Evolutionary conservation across 2,797 vertebrate species (phyloP), one percentile per base, ranked within the genome.

Genomic region (Hafferia zeledoni): DNA sequence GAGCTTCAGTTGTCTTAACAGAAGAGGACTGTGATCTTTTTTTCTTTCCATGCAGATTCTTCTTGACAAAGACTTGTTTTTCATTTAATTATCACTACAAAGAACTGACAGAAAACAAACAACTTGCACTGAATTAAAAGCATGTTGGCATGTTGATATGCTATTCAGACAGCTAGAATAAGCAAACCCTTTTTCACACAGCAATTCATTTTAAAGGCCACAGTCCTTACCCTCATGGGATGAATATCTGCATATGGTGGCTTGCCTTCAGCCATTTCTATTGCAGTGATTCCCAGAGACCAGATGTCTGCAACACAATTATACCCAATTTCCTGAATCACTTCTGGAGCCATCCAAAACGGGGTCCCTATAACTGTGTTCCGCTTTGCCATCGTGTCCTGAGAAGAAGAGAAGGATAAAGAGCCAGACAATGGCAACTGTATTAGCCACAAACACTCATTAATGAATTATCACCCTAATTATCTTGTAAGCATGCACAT

Each of bases 311-410:
- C 99, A 82, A 99, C 98, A 44, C 99, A 99, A 81, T 99, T 99
- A 96, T 99, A 99, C 13, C 99, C 99, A 63, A 99, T 99, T 97
- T 99, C 99, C 96, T 99, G 99, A 75, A 99, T 99, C 94, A 99
- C 99, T 96, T 99, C 99, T 13, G 99, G 99, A 87, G 99, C 99
- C 99, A 99, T 99, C 99, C 99, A 99, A 97, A 99, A 99, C 0
- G 99, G 99, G 10, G 99, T 99, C 50, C 99, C 99, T 76, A 99
- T 99, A 74, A 99, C 99, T 0, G 99, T 99, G 97, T 99, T 99
- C 49, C 99, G 77, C 96, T 99, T 99, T 17, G 99, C 99, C 99
- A 99, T 99, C 49, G 99, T 99, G 97, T 99, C 99, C 99, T 99
- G 95, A 94, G 78, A 59, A 87, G 5, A 87, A 77, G 16, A 77